Conservation (phyloP, 2,888 invertebrate species). For the Pharmacophagus antenor region DNA sequence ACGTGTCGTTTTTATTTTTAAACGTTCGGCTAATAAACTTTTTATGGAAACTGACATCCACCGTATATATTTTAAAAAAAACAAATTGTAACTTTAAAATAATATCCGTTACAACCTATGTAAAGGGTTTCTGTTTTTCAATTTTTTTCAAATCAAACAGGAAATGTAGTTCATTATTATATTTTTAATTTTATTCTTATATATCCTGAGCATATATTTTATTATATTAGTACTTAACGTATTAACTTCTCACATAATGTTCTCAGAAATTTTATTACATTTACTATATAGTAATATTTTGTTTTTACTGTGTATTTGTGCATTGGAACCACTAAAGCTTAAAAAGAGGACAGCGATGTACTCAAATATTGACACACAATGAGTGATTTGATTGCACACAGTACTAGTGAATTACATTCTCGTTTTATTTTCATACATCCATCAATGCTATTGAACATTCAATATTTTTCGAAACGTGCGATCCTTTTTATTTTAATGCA, state of each 20-base stretch:
- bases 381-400: slow-evolving; percentile 11
- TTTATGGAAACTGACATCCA: background rate
- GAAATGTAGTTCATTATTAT: no score
- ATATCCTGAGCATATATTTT: no score
- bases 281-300: background rate
- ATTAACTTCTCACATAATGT: no score
- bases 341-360: slow-evolving; percentile 15
- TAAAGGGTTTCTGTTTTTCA: no score
- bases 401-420: slow-evolving; percentile 2
- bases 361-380: slow-evolving; percentile 18
- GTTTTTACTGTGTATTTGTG: background rate
- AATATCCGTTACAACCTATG: no score
- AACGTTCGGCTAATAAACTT: background rate
- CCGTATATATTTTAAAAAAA: background rate
- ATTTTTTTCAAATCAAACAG: no score
- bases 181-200: no score
- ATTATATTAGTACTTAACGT: no score
- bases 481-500: background rate
- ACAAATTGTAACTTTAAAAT: no score
- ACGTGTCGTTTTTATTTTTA: slow-evolving; percentile 9
- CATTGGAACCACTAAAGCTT: slow-evolving; percentile 7
- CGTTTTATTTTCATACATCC: slow-evolving; percentile 8
- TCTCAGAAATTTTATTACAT: no score
- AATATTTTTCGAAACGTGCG: background rate
- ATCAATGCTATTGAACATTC: slow-evolving; percentile 4